Evolutionary conservation across 2,888 invertebrate genomes (phyloP).

Genomic region (Philonicus albiceps): DNA sequence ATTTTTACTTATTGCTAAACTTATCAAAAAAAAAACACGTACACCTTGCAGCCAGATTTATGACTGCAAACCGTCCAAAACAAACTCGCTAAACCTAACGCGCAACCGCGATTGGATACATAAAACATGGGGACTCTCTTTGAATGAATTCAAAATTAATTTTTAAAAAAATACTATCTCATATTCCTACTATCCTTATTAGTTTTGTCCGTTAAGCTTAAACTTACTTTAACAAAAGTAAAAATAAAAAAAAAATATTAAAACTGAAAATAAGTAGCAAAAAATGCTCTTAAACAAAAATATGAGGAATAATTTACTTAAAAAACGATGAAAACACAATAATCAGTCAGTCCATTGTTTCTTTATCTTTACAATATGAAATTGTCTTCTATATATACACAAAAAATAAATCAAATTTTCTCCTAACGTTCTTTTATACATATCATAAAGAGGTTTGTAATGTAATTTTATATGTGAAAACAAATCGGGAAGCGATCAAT

Average conservation of each 20-base stretch:
- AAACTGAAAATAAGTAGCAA: not conserved
- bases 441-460: not conserved
- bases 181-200: not conserved
- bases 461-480: not conserved
- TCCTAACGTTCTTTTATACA: slow-evolving; percentile 3
- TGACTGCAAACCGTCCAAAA: not conserved
- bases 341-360: slow-evolving; percentile 34
- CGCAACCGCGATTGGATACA: not conserved
- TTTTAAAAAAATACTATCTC: not conserved
- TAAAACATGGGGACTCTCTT: not conserved
- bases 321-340: slow-evolving; percentile 32
- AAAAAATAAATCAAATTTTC: not conserved
- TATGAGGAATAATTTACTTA: slow-evolving; percentile 21
- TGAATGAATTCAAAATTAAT: not conserved
- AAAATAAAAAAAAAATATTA: no score
- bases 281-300: slow-evolving; percentile 2
- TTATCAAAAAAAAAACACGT: not conserved
- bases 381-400: slow-evolving; percentile 20
- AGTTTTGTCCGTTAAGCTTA: slow-evolving; percentile 9
- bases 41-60: not conserved
- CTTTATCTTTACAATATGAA: slow-evolving; percentile 11
- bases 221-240: slow-evolving; percentile 15
- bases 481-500: not conserved
- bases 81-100: not conserved
- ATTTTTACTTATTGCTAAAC: not conserved